Conservation (phyloP, 2,888 invertebrate species). For the Tetheella fluctuosa region DNA sequence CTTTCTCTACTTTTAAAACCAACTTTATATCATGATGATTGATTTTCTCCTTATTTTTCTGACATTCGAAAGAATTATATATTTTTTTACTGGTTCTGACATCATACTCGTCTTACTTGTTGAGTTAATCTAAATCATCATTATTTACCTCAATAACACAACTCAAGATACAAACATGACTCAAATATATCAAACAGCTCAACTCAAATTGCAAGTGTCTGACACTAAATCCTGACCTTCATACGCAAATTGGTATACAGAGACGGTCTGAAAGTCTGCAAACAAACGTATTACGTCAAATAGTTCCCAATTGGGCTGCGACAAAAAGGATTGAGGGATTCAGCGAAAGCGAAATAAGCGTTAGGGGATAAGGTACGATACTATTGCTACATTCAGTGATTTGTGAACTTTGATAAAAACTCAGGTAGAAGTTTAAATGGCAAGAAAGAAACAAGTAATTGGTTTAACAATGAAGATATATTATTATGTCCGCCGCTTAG, state of each 20-base stretch:
- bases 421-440: no score
- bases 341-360: constrained; percentile 39
- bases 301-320: constrained; percentile 52
- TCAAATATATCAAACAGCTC: background rate
- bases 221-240: constrained; percentile 26
- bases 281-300: constrained; percentile 45
- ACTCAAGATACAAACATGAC: background rate
- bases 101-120: no score
- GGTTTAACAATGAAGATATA: background rate
- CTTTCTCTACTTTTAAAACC: background rate
- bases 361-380: constrained; percentile 14
- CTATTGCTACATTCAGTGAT: background rate
- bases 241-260: constrained; percentile 29
- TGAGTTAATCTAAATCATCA: no score
- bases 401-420: background rate
- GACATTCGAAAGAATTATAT: no score
- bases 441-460: background rate
- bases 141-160: no score
- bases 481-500: no score
- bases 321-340: constrained; percentile 51
- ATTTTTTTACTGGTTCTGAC: no score
- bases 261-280: constrained; percentile 44
- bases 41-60: no score
- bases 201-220: constrained; percentile 9
- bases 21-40: no score